Evolutionary conservation across 2,888 invertebrate species (phyloP).

Genomic region (Tuberolachnus salignus): DNA sequence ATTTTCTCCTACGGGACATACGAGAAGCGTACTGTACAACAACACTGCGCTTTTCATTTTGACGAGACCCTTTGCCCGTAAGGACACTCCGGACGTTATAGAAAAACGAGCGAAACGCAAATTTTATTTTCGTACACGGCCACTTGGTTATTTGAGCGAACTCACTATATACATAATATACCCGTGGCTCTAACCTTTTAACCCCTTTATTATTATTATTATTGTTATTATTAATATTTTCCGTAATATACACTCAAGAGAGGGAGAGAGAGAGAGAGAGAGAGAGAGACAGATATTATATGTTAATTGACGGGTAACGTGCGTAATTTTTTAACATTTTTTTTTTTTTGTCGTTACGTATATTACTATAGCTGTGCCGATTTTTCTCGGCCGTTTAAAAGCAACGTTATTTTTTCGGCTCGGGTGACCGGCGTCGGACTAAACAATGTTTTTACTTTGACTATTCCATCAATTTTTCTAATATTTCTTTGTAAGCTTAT

Average conservation of each 20-base stretch:
- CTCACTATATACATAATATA: background rate
- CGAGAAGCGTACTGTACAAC: background rate
- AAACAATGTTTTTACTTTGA: too few species aligned
- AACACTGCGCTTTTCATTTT: slow-evolving; percentile 43
- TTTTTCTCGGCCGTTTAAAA: too few species aligned
- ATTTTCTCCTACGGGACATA: background rate
- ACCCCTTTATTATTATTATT: slow-evolving; percentile 9
- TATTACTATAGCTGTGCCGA: too few species aligned
- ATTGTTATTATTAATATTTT: too few species aligned
- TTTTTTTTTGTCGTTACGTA: background rate
- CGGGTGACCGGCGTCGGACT: too few species aligned
- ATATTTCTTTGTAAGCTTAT: too few species aligned
- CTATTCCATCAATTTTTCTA: too few species aligned
- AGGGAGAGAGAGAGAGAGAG: too few species aligned
- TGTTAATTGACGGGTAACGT: background rate
- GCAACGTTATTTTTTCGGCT: too few species aligned
- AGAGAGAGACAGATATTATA: too few species aligned
- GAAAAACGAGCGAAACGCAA: slow-evolving; percentile 15
- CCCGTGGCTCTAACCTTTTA: slow-evolving; percentile 20
- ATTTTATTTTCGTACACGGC: slow-evolving; percentile 19
- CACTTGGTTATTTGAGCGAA: slow-evolving; percentile 33
- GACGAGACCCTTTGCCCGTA: slow-evolving; percentile 35
- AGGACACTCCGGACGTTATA: slow-evolving; percentile 7
- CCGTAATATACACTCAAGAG: background rate
- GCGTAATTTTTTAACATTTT: background rate